Evolutionary conservation across 2,888 invertebrate species (phyloP).

Genomic region (Polyommatus icarus): DNA sequence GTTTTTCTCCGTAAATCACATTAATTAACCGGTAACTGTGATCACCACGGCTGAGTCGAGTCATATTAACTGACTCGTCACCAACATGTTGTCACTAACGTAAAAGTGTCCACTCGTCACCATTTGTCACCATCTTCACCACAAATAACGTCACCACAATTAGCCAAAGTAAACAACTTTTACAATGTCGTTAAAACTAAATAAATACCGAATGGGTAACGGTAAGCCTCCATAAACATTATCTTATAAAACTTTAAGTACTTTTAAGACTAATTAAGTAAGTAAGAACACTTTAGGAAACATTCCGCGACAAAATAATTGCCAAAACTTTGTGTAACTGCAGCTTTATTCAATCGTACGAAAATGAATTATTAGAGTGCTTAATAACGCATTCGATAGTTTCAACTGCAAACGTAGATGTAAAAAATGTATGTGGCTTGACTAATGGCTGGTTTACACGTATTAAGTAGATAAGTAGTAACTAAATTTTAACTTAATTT

Average conservation of each 20-base stretch:
- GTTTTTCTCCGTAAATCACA: neutral
- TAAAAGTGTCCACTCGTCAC: neutral
- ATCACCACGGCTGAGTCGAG: neutral
- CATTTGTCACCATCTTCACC: neutral
- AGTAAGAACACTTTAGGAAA: neutral
- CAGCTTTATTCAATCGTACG: neutral
- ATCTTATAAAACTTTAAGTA: slow-evolving; percentile 14
- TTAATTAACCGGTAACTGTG: neutral
- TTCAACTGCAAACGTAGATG: no score
- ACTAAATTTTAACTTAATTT: no score
- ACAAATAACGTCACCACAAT: slow-evolving; percentile 9
- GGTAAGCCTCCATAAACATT: slow-evolving; percentile 5
- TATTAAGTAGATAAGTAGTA: no score
- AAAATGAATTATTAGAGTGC: no score
- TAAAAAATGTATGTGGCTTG: no score
- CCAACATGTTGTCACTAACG: neutral
- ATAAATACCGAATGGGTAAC: neutral
- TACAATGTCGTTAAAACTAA: slow-evolving; percentile 24
- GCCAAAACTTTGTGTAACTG: neutral
- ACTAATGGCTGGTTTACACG: no score
- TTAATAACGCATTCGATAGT: no score
- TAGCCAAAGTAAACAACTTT: neutral
- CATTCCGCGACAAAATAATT: neutral
- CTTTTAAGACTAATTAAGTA: slow-evolving; percentile 7
- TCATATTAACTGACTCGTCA: neutral